These are phyloP conservation scores for Podotricha telesiphe DNA, from an alignment of 2,888 invertebrate genomes.

Conservation along the genomic window DNA sequence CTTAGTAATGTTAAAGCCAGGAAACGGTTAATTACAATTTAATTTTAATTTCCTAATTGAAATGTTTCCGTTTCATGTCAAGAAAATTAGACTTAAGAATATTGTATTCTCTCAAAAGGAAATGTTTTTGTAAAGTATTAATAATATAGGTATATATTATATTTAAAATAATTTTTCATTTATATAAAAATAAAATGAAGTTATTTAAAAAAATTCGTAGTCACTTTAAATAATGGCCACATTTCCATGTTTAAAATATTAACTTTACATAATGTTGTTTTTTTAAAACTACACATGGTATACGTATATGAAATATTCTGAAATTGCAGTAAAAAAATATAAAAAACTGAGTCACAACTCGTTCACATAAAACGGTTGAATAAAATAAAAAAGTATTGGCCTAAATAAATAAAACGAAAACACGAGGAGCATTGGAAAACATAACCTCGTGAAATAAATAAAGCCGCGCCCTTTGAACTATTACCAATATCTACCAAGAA, in stretches of 20 bases:
- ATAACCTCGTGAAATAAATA: conserved; percentile 48
- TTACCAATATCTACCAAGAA: conserved; percentile 49
- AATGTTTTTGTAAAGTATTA: conserved; percentile 5
- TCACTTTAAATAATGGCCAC: neutral
- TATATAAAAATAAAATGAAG: no score
- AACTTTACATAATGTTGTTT: neutral
- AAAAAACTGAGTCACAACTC: neutral
- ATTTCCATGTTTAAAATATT: neutral
- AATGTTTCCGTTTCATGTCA: conserved; percentile 18
- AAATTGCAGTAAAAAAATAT: neutral
- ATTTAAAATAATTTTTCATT: no score
- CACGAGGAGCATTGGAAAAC: conserved; percentile 41
- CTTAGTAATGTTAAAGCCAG: conserved; percentile 8
- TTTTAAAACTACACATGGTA: neutral
- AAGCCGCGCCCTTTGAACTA: conserved; percentile 49
- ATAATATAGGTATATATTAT: neutral
- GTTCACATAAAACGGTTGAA: conserved; percentile 31
- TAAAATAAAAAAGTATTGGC: conserved; percentile 38
- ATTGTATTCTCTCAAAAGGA: conserved; percentile 14
- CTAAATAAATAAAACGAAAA: conserved; percentile 43
- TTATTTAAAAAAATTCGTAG: no score
- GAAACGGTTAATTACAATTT: conserved; percentile 19
- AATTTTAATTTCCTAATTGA: conserved; percentile 23
- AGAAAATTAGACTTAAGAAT: conserved; percentile 11
- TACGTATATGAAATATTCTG: neutral